Percentiles rank a stretch among this genome's conserved stretches.
Conservation (phyloP, 35 echinoderm and acorn worm species). For the Apostichopus californicus region DNA sequence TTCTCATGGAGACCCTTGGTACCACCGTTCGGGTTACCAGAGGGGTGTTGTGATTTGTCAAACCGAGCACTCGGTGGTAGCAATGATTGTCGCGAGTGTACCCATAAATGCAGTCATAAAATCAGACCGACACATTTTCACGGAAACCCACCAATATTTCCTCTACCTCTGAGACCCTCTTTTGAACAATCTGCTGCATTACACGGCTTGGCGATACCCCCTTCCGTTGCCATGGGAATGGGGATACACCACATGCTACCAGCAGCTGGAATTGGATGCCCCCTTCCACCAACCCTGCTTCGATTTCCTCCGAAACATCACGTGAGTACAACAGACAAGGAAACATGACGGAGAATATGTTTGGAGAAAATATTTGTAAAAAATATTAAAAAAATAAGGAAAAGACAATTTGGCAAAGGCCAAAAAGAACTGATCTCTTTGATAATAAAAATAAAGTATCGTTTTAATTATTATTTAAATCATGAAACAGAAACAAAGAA, state of each 20-base stretch:
- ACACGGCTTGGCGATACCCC: conserved; percentile 34
- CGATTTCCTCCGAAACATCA: conserved; percentile 50
- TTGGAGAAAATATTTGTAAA: neutral
- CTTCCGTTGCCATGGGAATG: conserved; percentile 35
- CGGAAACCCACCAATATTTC: conserved; percentile 64
- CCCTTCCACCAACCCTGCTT: conserved; percentile 48
- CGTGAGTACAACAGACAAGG: conserved; percentile 56
- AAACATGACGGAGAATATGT: conserved; percentile 38
- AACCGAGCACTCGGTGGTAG: conserved; percentile 14
- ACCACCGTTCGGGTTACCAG: conserved; percentile 30
- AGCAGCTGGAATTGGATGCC: conserved; percentile 30
- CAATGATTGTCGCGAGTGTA: conserved; percentile 29
- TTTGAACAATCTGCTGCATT: conserved; percentile 46
- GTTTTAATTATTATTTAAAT: neutral
- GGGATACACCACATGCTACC: conserved; percentile 24
- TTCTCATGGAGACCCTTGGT: conserved; percentile 27
- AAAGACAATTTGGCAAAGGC: neutral
- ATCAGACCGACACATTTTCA: conserved; percentile 46
- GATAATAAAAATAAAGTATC: neutral
- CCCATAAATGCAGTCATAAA: conserved; percentile 38
- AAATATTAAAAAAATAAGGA: neutral
- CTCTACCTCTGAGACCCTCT: conserved; percentile 74
- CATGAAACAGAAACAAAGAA: neutral
- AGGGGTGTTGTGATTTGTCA: conserved; percentile 1
- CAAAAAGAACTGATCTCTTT: neutral